Base-by-base conservation (phyloP, 92 coral and sea anemone species). In the Porites rus region DNA sequence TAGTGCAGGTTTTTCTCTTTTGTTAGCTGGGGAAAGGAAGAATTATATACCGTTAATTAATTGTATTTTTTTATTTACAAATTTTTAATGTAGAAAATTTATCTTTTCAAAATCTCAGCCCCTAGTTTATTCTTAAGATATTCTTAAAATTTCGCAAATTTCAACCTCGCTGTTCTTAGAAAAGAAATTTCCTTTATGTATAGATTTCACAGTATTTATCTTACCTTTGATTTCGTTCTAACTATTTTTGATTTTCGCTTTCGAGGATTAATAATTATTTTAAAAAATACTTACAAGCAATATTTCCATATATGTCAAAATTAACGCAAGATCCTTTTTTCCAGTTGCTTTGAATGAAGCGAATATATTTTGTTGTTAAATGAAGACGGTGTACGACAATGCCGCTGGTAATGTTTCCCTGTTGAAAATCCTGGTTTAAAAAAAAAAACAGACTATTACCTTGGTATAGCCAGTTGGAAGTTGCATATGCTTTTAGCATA, bases 241-340 rank as follows among this genome's bases (percentile, higher is more conserved):
- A 38, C 46, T 38, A 3, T 0, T 38, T 38, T 38, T 38, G 46
- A 38, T 38, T 38, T 3, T 38, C 46, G 0, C 46, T 38, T 38
- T 38, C 46, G 6, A 38, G 6, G 46, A 38, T 38, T 38, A 38
- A 38, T 38, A 38, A 38, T 38, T 38, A 38, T 38, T 38, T 38
- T 38, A 38, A 38, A 38, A 38, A 38, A 38, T 38, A 38, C 84
- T 67, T 68, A 80, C 84, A 4, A 13, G 84, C 84, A 51, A 80
- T 16, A 20, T 50, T 22, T 66, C 84, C 84, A 52, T 67, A 51
- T 22, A 80, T 54, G 1, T 7, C 51, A 25, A 80, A 66, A 6
- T 66, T 64, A 21, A 80, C 51, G 68, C 84, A 80, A 14, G 65
- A 20, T 14, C 84, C 84, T 2, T 46, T 68, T 20, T 52, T 52